Conservation (phyloP, 2,113 vertebrate species). For the Charadrius vociferus region DNA sequence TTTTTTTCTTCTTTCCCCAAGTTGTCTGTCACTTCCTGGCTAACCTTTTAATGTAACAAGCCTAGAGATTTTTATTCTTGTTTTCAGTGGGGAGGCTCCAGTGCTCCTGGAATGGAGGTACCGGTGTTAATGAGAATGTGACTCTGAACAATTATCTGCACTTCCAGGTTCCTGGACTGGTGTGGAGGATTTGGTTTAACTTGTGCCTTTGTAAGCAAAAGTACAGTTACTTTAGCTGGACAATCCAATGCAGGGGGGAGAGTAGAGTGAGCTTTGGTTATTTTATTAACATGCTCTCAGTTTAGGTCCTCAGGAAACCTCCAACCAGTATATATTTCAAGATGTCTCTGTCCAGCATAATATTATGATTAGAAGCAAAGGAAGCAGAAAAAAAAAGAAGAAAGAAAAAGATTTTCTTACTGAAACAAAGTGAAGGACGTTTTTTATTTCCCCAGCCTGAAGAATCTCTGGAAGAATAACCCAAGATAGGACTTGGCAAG, state of each 20-base stretch:
- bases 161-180: background rate
- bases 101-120: background rate
- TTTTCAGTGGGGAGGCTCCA: background rate
- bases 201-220: background rate
- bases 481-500: slow-evolving; percentile 3
- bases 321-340: background rate
- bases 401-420: background rate
- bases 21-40: background rate
- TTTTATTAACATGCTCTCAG: background rate
- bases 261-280: background rate
- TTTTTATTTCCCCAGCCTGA: background rate
- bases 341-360: background rate
- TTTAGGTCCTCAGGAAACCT: background rate
- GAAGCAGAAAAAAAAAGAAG: background rate
- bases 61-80: background rate
- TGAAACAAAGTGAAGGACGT: background rate
- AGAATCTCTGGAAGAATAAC: background rate
- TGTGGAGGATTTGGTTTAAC: background rate
- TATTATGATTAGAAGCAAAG: background rate
- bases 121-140: background rate
- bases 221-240: background rate
- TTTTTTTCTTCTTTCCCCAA: background rate
- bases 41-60: background rate
- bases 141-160: background rate
- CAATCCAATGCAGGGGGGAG: background rate